Conservation (phyloP, 1,140 invertebrate genomes). For the Euwallacea fornicatus region DNA sequence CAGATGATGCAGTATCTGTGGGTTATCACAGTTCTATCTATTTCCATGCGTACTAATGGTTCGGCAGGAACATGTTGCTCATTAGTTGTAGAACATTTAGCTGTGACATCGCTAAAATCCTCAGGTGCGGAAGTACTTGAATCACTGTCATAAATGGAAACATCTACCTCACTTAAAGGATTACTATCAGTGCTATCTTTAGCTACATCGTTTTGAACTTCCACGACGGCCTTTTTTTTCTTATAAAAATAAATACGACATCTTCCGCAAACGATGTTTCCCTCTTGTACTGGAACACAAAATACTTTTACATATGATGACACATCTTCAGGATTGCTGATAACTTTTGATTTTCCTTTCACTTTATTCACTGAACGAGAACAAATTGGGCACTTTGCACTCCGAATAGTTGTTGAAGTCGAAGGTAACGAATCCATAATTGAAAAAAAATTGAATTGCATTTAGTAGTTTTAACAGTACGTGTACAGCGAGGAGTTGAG, state of each 20-base stretch:
- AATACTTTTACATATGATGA: conserved; percentile 1
- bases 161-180: neutral
- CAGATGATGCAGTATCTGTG: neutral
- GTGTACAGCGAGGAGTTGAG: too few relatives aligned
- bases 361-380: conserved; percentile 5
- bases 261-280: neutral
- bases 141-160: neutral
- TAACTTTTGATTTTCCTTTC: conserved; percentile 6
- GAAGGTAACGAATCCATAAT: conserved; percentile 3
- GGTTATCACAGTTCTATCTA: conserved; percentile 6
- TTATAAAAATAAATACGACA: conserved; percentile 6
- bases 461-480: too few relatives aligned
- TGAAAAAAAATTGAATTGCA: neutral
- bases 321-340: conserved; percentile 1
- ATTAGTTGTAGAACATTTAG: conserved; percentile 1
- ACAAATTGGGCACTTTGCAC: neutral
- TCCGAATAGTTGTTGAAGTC: neutral
- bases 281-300: conserved; percentile 1
- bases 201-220: neutral
- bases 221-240: neutral
- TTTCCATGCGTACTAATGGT: neutral
- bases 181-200: conserved; percentile 1
- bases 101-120: conserved; percentile 2
- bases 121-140: neutral
- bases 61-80: neutral